These are phyloP conservation scores for Hypocryptadius cinnamomeus DNA, from an alignment of 2,113 vertebrate species.

Conservation along the genomic window DNA sequence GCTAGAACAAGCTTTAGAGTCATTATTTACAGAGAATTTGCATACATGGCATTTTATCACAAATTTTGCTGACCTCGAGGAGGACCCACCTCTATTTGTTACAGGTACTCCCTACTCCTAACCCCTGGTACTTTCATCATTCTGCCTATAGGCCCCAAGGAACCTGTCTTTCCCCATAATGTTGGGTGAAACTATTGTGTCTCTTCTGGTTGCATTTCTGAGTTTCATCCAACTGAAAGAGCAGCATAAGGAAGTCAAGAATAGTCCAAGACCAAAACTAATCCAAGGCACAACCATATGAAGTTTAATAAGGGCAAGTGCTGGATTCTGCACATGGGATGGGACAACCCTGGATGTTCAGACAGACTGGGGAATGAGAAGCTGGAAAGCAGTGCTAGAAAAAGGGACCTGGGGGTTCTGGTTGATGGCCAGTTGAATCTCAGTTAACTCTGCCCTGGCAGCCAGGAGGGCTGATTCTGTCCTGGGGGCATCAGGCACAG, in stretches of 20 bases:
- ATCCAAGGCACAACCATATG: background rate
- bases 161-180: background rate
- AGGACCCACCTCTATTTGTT: background rate
- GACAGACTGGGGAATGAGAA: background rate
- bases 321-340: background rate
- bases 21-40: background rate
- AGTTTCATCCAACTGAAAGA: background rate
- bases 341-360: background rate
- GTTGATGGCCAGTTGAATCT: rapidly evolving
- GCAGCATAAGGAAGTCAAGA: background rate
- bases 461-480: rapidly evolving
- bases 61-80: background rate
- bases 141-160: background rate
- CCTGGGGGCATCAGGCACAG: background rate
- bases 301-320: background rate
- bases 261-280: background rate
- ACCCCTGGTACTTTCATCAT: background rate
- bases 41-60: background rate
- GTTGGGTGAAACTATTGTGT: background rate
- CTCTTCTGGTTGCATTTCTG: background rate
- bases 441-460: background rate
- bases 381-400: background rate
- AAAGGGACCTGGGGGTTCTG: background rate
- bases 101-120: rapidly evolving
- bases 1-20: background rate